phyloP scores from a whole-genome alignment of 2,888 invertebrate species.

The Scaptodrosophila latifasciaeformis region DNA sequence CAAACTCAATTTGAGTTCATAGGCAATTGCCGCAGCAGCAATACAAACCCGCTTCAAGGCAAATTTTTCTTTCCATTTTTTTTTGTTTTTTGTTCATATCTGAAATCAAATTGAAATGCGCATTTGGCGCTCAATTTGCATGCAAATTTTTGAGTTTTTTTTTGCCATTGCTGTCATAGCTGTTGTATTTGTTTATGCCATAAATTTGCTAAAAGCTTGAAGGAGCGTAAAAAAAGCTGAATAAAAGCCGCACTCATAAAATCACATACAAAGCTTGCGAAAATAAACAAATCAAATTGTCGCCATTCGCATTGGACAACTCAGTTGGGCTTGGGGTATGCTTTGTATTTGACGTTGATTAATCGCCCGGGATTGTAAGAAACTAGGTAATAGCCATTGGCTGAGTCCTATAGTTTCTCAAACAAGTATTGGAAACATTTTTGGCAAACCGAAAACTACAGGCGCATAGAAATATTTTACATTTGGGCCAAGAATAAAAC shows the following conservation, averaged over 20 bases:
- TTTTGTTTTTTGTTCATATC: constrained; percentile 44
- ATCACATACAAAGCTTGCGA: constrained; percentile 31
- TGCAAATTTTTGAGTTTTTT: constrained; percentile 45
- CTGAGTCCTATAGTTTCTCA: too few species aligned
- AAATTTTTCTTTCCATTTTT: constrained; percentile 13
- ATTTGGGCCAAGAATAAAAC: too few species aligned
- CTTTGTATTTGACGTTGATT: constrained; percentile 31
- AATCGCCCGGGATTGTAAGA: too few species aligned
- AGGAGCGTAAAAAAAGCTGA: constrained; percentile 47
- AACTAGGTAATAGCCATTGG: too few species aligned
- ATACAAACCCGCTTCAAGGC: constrained; percentile 43
- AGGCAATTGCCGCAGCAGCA: constrained; percentile 17
- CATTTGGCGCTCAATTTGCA: constrained; percentile 67
- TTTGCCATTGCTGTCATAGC: constrained; percentile 17
- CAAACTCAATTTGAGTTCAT: constrained; percentile 54
- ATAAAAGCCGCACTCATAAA: constrained; percentile 2
- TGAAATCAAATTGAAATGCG: constrained; percentile 66
- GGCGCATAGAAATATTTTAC: too few species aligned
- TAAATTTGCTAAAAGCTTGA: constrained; percentile 52
- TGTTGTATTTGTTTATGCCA: constrained; percentile 63
- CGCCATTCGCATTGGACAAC: constrained; percentile 24
- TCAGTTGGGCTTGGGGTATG: constrained; percentile 11
- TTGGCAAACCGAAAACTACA: too few species aligned
- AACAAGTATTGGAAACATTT: too few species aligned
- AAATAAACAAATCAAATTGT: constrained; percentile 70